Conservation (phyloP, 1,140 invertebrate species). For the Cephus cinctus region DNA sequence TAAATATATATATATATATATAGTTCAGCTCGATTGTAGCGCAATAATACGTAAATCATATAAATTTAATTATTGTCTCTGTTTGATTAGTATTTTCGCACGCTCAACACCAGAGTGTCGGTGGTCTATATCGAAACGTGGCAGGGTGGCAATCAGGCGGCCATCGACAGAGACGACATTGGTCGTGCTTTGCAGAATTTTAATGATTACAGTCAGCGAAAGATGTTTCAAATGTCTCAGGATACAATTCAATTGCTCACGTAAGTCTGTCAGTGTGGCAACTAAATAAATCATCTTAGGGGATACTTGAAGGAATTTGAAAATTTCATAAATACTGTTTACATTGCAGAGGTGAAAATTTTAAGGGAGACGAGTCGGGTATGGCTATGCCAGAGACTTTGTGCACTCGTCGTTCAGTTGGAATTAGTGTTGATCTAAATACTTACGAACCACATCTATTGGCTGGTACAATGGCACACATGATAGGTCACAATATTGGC, state of each 20-base stretch:
- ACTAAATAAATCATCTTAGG: not conserved
- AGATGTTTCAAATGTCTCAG: conserved; percentile 78
- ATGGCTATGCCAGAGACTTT: conserved; percentile 90
- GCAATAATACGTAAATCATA: not conserved
- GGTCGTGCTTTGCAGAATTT: conserved; percentile 83
- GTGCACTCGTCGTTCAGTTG: conserved; percentile 86
- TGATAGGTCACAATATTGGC: conserved; percentile 96
- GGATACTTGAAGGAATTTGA: not conserved
- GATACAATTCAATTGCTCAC: conserved; percentile 91
- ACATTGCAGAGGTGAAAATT: conserved; percentile 74
- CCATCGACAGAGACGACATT: conserved; percentile 80
- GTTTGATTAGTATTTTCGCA: conserved; percentile 80
- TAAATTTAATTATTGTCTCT: conserved; percentile 11
- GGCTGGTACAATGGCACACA: conserved; percentile 91
- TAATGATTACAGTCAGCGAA: conserved; percentile 83
- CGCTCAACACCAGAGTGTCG: conserved; percentile 88
- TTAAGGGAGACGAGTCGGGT: conserved; percentile 82
- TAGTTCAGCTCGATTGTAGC: not conserved
- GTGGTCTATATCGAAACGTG: conserved; percentile 96
- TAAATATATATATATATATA: conserved; percentile 63
- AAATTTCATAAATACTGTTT: conserved; percentile 10
- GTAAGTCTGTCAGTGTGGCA: conserved; percentile 61
- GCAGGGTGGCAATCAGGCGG: conserved; percentile 83
- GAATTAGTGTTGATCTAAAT: conserved; percentile 89
- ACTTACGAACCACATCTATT: conserved; percentile 91